These are phyloP conservation scores for Origma solitaria DNA, from an alignment of 2,113 vertebrate species.

Conservation along the genomic window DNA sequence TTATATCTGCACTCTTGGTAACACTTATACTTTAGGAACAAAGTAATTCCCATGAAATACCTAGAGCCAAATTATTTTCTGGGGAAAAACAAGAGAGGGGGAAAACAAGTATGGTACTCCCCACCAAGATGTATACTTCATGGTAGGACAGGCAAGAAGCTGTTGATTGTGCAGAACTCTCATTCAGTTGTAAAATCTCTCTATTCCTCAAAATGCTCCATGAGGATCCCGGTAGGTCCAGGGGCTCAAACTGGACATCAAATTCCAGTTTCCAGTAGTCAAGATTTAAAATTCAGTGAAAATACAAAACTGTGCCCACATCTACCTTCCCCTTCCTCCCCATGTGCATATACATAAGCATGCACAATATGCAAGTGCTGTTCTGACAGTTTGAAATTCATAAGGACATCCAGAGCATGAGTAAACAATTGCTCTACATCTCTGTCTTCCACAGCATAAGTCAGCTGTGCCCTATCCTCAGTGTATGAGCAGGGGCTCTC, in stretches of 20 bases:
- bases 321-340: neutral
- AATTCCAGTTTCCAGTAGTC: neutral
- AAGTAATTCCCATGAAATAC: neutral
- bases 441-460: neutral
- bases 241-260: neutral
- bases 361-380: neutral
- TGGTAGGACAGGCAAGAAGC: neutral
- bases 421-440: neutral
- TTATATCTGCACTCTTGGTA: neutral
- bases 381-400: neutral
- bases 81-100: neutral
- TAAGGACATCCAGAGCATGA: neutral
- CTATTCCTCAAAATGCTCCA: neutral
- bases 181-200: neutral
- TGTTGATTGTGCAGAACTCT: neutral
- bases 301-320: neutral
- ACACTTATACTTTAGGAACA: neutral
- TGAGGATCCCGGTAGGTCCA: neutral
- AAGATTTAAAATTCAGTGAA: neutral
- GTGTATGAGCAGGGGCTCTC: neutral
- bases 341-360: neutral
- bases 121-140: neutral
- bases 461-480: neutral
- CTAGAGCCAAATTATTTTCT: neutral
- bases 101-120: neutral